A percentile compares a stretch with the other conserved stretches of the same genome.
Evolutionary conservation across 1,140 invertebrate species (phyloP).

Genomic region (Ectropis grisescens): DNA sequence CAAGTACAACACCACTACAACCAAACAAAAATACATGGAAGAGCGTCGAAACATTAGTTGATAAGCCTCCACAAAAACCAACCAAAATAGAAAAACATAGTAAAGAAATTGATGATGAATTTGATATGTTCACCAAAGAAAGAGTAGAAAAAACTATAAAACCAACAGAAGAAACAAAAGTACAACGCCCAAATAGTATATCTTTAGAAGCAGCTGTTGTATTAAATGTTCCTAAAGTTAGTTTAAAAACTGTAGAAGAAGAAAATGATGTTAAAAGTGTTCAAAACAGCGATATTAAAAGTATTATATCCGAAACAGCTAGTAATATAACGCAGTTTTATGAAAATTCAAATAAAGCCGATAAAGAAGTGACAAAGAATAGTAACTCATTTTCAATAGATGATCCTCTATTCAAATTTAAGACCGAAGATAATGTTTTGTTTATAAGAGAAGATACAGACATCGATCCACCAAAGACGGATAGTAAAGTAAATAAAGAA

Average conservation of each 20-base stretch:
- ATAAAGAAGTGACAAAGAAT: no score
- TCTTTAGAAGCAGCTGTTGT: constrained; percentile 37
- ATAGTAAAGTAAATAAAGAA: no score
- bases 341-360: no score
- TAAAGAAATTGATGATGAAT: constrained; percentile 52
- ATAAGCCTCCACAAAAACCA: constrained; percentile 13
- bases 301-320: constrained; percentile 23
- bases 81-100: no score
- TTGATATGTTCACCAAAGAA: constrained; percentile 56
- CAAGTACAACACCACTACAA: constrained; percentile 51
- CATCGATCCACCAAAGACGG: no score
- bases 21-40: constrained; percentile 42
- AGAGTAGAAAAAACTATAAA: constrained; percentile 28
- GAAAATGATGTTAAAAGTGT: no score
- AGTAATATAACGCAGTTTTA: constrained; percentile 25
- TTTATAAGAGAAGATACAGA: no score
- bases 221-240: constrained; percentile 39
- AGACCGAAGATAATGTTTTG: no score
- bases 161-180: no score
- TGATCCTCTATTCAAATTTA: no score
- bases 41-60: constrained; percentile 33
- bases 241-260: constrained; percentile 54
- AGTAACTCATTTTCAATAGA: no score
- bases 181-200: constrained; percentile 8
- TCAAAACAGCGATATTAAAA: constrained; percentile 38